These are phyloP conservation scores for Laspeyria flexula DNA, from an alignment of 2,888 invertebrate genomes.

Conservation along the genomic window DNA sequence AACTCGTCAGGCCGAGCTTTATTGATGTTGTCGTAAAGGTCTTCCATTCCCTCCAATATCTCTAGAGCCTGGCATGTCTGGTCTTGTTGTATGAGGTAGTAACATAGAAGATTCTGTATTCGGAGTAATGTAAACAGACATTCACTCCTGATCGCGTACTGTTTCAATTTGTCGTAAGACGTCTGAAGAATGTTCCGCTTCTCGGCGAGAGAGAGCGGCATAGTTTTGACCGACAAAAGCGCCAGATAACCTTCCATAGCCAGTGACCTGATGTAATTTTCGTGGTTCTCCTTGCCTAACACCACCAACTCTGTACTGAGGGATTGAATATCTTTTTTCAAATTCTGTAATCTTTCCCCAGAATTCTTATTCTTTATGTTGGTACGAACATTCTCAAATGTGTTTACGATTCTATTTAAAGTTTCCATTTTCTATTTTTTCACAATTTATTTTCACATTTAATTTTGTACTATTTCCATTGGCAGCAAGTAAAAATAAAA, in stretches of 20 bases:
- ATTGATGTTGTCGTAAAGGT: constrained; percentile 72
- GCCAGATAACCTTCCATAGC: constrained; percentile 79
- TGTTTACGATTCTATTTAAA: constrained; percentile 62
- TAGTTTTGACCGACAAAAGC: constrained; percentile 69
- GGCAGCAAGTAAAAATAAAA: too few species aligned
- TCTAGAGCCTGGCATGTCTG: constrained; percentile 76
- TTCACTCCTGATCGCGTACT: constrained; percentile 64
- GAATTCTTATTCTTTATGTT: constrained; percentile 68
- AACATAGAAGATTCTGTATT: constrained; percentile 86
- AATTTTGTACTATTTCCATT: too few species aligned
- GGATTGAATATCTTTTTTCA: constrained; percentile 69
- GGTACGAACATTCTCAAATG: constrained; percentile 67
- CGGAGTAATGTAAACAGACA: constrained; percentile 83
- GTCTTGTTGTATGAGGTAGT: constrained; percentile 83
- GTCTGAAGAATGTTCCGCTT: constrained; percentile 67
- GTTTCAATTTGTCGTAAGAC: constrained; percentile 70
- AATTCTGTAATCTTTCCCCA: constrained; percentile 57
- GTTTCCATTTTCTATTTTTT: constrained; percentile 59
- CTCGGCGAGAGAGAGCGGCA: constrained; percentile 67
- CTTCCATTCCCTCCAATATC: constrained; percentile 81
- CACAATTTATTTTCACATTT: too few species aligned
- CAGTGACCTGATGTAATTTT: constrained; percentile 64
- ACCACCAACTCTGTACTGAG: constrained; percentile 65
- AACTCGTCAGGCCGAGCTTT: constrained; percentile 62
- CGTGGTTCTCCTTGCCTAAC: constrained; percentile 72